These are phyloP conservation scores for Ploceus nigricollis DNA, from an alignment of 2,113 vertebrate species.

Conservation along the genomic window DNA sequence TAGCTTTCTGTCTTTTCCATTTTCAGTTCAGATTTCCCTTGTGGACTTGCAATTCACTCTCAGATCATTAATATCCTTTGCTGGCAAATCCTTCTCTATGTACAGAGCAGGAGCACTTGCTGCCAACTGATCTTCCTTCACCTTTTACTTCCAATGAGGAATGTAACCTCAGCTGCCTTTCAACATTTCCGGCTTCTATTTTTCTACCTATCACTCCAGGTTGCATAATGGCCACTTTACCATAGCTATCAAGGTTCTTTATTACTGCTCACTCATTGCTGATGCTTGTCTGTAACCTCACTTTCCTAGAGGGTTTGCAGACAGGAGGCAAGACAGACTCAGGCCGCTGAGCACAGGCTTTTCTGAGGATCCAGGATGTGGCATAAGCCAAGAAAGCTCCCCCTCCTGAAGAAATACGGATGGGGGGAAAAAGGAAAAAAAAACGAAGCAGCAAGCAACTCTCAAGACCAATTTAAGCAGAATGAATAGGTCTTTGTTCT, in stretches of 20 bases:
- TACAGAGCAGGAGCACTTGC: not conserved
- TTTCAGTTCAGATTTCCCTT: constrained; percentile 34
- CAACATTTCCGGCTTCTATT: not conserved
- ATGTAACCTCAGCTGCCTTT: constrained; percentile 35
- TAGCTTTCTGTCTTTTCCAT: constrained; percentile 46
- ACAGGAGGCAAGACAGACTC: not conserved
- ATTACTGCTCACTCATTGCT: not conserved
- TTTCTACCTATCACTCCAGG: not conserved
- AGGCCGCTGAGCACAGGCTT: not conserved
- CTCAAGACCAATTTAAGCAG: constrained; percentile 23
- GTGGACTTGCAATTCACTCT: constrained; percentile 4
- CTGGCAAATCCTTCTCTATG: constrained; percentile 49
- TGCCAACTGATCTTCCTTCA: constrained; percentile 24
- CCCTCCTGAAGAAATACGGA: constrained; percentile 6
- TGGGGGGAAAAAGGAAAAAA: accelerated
- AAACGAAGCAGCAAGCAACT: constrained; percentile 15
- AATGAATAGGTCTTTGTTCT: constrained; percentile 58
- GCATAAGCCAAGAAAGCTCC: constrained; percentile 33
- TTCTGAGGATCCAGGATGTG: constrained; percentile 35
- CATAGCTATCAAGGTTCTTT: not conserved
- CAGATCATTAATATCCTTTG: constrained; percentile 53
- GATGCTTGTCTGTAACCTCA: constrained; percentile 11
- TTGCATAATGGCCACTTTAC: not conserved
- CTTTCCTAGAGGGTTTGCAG: not conserved
- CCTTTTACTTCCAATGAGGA: constrained; percentile 34